These are phyloP conservation scores for Petrocephalus microphthalmus DNA, from an alignment of 2,113 vertebrate genomes.

Conservation along the genomic window DNA sequence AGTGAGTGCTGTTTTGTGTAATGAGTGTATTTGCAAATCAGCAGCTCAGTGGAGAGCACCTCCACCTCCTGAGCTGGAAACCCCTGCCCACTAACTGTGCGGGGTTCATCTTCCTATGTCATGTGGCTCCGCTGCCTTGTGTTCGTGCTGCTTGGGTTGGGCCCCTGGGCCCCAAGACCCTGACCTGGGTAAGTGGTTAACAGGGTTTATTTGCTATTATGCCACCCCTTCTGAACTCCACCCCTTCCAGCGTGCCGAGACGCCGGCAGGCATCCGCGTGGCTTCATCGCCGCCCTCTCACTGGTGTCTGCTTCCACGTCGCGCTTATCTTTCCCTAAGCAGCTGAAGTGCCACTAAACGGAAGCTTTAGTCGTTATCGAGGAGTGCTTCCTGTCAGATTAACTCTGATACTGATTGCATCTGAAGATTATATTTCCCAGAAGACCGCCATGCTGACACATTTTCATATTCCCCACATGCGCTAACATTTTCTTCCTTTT, in stretches of 20 bases:
- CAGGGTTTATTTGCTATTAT: neutral
- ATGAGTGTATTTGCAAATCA: neutral
- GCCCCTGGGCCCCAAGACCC: neutral
- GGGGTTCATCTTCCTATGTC: neutral
- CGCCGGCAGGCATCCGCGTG: too few species aligned
- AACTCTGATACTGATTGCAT: slow-evolving; percentile 40
- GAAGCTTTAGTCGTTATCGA: slow-evolving; percentile 40
- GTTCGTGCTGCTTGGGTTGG: neutral
- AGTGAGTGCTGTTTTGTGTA: neutral
- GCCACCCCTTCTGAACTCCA: neutral
- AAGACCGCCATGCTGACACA: slow-evolving; percentile 31
- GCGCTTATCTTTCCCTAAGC: slow-evolving; percentile 6
- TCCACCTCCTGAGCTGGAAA: neutral
- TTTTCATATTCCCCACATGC: slow-evolving; percentile 20
- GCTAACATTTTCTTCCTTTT: slow-evolving; percentile 9
- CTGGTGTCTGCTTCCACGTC: neutral
- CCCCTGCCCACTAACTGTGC: neutral
- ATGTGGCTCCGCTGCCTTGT: too few species aligned
- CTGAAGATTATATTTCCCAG: slow-evolving; percentile 46
- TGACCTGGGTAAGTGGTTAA: neutral
- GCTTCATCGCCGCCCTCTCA: too few species aligned
- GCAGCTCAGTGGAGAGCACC: neutral
- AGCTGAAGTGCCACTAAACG: slow-evolving; percentile 29
- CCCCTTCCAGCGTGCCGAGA: too few species aligned
- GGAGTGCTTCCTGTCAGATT: slow-evolving; percentile 30